Conservation (phyloP, 1,140 invertebrate genomes). For the Heliconius melpomene region DNA sequence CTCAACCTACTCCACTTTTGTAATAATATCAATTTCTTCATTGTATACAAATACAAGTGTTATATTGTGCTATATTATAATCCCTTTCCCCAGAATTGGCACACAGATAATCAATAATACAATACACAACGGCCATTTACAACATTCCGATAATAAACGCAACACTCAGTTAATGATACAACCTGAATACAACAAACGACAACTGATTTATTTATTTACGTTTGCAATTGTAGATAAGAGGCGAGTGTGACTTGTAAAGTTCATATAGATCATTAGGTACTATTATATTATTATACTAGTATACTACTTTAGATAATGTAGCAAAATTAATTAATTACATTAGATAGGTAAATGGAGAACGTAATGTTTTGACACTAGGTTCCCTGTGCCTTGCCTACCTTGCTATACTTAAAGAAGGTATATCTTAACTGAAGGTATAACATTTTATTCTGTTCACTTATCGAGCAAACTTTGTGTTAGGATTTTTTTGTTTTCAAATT, state of each 20-base stretch:
- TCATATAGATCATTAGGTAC: neutral
- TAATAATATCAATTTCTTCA: no score
- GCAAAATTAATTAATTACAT: no score
- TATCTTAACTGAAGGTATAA: no score
- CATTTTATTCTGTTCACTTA: no score
- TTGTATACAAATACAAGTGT: no score
- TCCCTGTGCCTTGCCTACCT: no score
- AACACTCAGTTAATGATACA: neutral
- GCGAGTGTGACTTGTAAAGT: neutral
- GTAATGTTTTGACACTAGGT: no score
- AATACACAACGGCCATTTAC: neutral
- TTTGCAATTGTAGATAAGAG: neutral
- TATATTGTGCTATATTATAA: neutral
- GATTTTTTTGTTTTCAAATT: no score
- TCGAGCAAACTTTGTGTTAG: no score
- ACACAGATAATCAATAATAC: neutral
- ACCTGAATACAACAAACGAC: slow-evolving; percentile 3
- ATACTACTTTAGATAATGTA: neutral
- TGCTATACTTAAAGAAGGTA: no score
- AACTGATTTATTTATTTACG: slow-evolving; percentile 14
- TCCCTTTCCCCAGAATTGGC: neutral
- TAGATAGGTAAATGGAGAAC: no score
- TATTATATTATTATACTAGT: neutral
- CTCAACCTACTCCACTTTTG: no score
- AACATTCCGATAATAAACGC: slow-evolving; percentile 5